Evolutionary conservation across 2,113 vertebrate genomes (phyloP), one percentile per base, ranked within the genome.

Genomic region (Stercorarius parasiticus): DNA sequence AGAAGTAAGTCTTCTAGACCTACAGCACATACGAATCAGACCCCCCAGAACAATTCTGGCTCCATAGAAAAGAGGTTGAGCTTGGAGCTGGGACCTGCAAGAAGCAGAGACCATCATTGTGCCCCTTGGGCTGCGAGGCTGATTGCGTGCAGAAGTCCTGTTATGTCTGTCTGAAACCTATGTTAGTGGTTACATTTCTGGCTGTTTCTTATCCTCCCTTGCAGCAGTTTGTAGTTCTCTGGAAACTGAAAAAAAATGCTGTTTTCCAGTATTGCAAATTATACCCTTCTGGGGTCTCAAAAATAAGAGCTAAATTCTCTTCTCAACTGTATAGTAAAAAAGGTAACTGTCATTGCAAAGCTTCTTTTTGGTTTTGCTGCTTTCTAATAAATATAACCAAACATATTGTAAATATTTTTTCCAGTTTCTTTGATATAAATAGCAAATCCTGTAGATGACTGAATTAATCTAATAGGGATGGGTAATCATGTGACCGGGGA

Each of bases 11-110:
- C 53, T 81, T 77, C 50, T 66, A 82, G 43, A 38, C 21, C 23
- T 67, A 11, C n/a, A 40, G 10, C 8, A 18, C 22, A 20, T 22
- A 15, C 21, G 86, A 36, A 66, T 67, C 34, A 29, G 40, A 16
- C 3, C 2, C 5, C 13, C 12, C 21, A 25, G 25, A 49, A 5
- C 34, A 64, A 25, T 2, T 6, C 3, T 61, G 40, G 13, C 47
- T 79, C n/a, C 15, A 5, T 0, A 29, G 32, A 38, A 81, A 86
- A 13, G 22, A 2, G 0, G 4, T 1, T 38, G 61, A 45, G 15
- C 45, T 73, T 53, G 25, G 50, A 65, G 64, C n/a, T 66, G 53
- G 27, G 13, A 23, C 15, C 25, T 80, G 23, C 49, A 45, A 42
- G 40, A 13, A 40, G 9, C 26, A 38, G 61, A 52, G 36, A 18